Base-by-base conservation (phyloP, 2,888 invertebrate genomes). In the Brenthis ino region DNA sequence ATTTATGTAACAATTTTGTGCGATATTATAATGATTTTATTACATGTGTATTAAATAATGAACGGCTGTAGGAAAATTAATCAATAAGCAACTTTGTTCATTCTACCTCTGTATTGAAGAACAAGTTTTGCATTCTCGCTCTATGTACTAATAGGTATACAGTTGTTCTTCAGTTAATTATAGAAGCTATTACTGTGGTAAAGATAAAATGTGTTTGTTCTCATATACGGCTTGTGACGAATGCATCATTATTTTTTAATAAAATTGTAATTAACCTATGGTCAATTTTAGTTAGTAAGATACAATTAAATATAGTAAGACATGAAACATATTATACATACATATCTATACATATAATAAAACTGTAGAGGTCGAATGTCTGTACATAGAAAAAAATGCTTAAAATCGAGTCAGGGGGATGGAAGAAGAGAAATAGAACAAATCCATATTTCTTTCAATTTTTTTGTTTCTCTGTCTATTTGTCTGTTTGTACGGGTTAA, bases 101-200 rank as follows among this genome's bases (percentile, higher is more conserved):
- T 51, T n/a, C 20, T 57, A 57, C 33, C 37, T 14, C 6, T 28
- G 12, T 14, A 11, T 37, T n/a, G 37, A 57, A 14, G 28, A 14
- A n/a, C 16, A 37, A 13, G 8, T 33, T 33, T 56, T 64, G 11
- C 5, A 11, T n/a, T 48, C 13, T 57, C 13, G 16, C 8, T 4
- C 0, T 28, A 16, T 16, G 16, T 16, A 50, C 37, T 51, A 50
- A 50, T 51, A 53, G 14, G 28, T 55, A 55, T 16, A 47, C 37
- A 43, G 37, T 24, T 8, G 14, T 11, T 43, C 28, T 14, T 33
- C 5, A 58, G 58, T 66, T 28, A 66, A 60, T 66, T 60, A 66
- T 54, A 54, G 4, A 28, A 60, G 48, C 20, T 13, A 60, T 60
- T 66, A 66, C 28, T 58, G 4, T 65, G 56, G 33, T 65, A 12